Evolutionary conservation across 2,888 invertebrate genomes (phyloP), one percentile per base, ranked within the genome.

Genomic region (Tetrapedia diversipes): DNA sequence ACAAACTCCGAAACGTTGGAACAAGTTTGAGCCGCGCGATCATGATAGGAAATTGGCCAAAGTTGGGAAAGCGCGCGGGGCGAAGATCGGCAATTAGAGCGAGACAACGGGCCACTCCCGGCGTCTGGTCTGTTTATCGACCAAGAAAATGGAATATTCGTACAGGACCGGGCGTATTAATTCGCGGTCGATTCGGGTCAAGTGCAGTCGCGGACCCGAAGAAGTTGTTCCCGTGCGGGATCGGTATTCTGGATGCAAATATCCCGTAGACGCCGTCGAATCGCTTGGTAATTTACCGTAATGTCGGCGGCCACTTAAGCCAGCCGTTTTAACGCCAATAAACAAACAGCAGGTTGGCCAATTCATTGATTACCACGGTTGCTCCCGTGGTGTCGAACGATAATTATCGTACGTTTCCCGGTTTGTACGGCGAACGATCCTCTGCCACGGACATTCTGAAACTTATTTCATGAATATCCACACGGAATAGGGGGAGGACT

Each of bases 231-330:
- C 24, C 65, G 67, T 75, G 49, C 66, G 65, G 64, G 71, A 70
- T 59, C 59, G 14, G n/a, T 3, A 69, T 69, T 41, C 16, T 71
- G 81, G 83, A 87, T 87, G 84, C 83, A 84, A 85, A 88, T 87
- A 82, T 84, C 66, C 80, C 73, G 64, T 79, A 80, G 81, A 80
- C 79, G 69, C 78, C 74, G 77, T 74, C 84, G 63, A 86, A 74
- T 83, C 81, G 72, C 81, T 77, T 77, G 80, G 76, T 86, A 85
- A 85, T 86, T 86, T 82, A 81, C 80, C 72, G 75, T 86, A 86
- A 86, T 84, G 81, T 75, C 76, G 79, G 34, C 70, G 77, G 80
- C 85, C 79, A 78, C 81, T 82, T 82, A 77, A 77, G 77, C 69
- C 65, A 43, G 61, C 76, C 61, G 60, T 74, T 74, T 73, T 70